These are phyloP conservation scores for Troides aeacus DNA, from an alignment of 2,888 invertebrate genomes.

Conservation along the genomic window DNA sequence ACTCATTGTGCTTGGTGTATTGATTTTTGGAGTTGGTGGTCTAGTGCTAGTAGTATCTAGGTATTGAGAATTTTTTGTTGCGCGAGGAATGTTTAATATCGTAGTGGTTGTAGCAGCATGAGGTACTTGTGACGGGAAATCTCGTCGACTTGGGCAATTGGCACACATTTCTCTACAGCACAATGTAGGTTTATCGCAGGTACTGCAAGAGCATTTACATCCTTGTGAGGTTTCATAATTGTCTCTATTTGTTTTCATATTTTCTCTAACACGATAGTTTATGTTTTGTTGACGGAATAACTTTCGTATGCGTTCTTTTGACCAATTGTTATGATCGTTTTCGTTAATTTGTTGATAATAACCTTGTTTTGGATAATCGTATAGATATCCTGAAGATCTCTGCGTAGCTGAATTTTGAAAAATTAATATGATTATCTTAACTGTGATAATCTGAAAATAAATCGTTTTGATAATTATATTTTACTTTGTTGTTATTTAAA, in stretches of 20 bases:
- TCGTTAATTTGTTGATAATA: constrained; percentile 14
- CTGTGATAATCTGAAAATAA: constrained; percentile 32
- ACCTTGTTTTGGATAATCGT: constrained; percentile 13
- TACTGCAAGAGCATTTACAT: constrained; percentile 37
- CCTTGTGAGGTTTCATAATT: constrained; percentile 40
- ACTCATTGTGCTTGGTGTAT: neutral
- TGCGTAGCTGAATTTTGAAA: constrained; percentile 23
- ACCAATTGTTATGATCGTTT: constrained; percentile 11
- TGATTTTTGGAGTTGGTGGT: neutral
- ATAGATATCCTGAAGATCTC: constrained; percentile 2
- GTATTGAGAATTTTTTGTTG: neutral
- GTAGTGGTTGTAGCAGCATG: neutral
- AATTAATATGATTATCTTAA: constrained; percentile 23
- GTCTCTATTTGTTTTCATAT: constrained; percentile 30
- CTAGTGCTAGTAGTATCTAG: neutral
- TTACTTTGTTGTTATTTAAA: neutral
- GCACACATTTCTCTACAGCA: constrained; percentile 33
- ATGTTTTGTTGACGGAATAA: constrained; percentile 18
- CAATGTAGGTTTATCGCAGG: constrained; percentile 32
- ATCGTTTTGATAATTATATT: constrained; percentile 13
- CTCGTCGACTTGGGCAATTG: constrained; percentile 28
- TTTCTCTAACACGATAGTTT: constrained; percentile 2
- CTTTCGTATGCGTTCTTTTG: constrained; percentile 20
- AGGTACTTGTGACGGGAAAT: neutral
- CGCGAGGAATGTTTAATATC: neutral